Conservation (phyloP, 2,888 invertebrate genomes). For the Lasioglossum morio region DNA sequence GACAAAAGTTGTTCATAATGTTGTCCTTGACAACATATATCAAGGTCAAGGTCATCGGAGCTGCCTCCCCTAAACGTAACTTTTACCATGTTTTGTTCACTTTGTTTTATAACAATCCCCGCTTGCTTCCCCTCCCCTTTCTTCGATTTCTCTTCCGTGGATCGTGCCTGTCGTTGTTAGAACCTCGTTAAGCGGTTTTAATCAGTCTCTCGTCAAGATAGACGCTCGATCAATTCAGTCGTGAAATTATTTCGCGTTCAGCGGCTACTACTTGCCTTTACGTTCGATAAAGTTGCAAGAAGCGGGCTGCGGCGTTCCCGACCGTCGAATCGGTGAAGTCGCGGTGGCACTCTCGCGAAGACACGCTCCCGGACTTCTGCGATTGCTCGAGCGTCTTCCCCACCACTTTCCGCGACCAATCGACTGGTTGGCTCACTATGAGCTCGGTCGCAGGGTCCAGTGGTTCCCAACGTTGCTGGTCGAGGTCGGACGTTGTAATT, state of each 20-base stretch:
- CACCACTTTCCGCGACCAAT: neutral
- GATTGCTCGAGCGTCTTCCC: neutral
- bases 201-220: constrained; percentile 2
- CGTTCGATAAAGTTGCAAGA: neutral
- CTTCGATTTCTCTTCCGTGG: constrained; percentile 16
- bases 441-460: neutral
- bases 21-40: no score
- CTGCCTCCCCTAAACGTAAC: no score
- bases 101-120: constrained; percentile 26
- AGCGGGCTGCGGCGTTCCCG: neutral
- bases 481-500: neutral
- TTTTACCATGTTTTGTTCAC: constrained; percentile 4
- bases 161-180: constrained; percentile 17
- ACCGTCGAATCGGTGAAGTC: neutral
- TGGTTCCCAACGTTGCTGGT: neutral
- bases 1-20: no score
- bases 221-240: neutral
- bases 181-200: neutral
- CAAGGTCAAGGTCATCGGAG: no score
- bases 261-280: neutral
- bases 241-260: neutral
- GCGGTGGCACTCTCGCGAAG: neutral
- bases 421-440: neutral
- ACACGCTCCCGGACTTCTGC: neutral
- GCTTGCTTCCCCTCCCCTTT: neutral